A percentile compares a stretch with the other conserved stretches of the same genome.
These are phyloP conservation scores for Muntiacus muntjak DNA, from an alignment of 2,113 vertebrate species.

Conservation along the genomic window DNA sequence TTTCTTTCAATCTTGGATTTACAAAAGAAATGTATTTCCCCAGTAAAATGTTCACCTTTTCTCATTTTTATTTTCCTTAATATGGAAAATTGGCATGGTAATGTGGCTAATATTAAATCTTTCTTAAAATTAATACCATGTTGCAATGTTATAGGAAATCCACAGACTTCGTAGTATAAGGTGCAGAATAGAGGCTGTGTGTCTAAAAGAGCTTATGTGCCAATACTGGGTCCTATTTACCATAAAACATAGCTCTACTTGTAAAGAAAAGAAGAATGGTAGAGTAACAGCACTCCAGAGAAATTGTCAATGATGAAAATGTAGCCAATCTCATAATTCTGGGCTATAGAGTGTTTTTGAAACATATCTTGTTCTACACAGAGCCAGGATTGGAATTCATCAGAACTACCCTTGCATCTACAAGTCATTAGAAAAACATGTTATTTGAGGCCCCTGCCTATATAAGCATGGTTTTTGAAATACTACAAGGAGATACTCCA, in stretches of 20 bases:
- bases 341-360: not conserved
- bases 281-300: not conserved
- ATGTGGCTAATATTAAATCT: not conserved
- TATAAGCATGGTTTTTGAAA: not conserved
- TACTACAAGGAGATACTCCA: not conserved
- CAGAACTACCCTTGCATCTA: rapidly evolving
- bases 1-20: not conserved
- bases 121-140: not conserved
- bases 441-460: not conserved
- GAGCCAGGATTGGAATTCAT: not conserved
- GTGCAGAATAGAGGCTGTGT: not conserved
- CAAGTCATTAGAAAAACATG: not conserved
- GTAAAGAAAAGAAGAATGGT: not conserved
- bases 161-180: not conserved
- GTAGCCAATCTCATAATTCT: not conserved
- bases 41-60: not conserved
- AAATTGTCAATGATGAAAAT: not conserved
- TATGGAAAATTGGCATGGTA: not conserved
- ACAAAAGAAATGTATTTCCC: not conserved
- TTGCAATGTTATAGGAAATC: not conserved
- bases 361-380: not conserved
- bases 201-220: not conserved
- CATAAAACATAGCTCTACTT: not conserved
- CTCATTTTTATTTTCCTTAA: not conserved
- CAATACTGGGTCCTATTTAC: not conserved